Evolutionary conservation across 2,888 invertebrate genomes (phyloP), one percentile per base, ranked within the genome.

Genomic region (Plemyria rubiginata): DNA sequence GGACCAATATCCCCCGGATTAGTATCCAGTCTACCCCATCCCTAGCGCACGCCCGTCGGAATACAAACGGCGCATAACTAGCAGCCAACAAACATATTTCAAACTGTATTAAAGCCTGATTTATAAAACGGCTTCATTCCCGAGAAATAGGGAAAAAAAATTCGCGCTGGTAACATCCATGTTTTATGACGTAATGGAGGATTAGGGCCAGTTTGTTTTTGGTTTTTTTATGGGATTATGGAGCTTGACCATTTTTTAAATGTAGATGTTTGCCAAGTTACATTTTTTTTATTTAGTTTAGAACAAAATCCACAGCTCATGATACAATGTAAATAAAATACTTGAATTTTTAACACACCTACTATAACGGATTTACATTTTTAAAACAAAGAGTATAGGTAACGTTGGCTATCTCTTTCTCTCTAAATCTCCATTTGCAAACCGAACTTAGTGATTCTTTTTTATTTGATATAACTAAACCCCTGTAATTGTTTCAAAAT

Each of bases 51-150:
- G 66, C 73, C 66, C 62, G 68, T 70, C 74, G 70, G 86, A 79
- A 87, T 87, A 87, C 84, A 87, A 87, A 87, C 87, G 70, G 84
- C 85, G 78, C 69, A 76, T 85, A 85, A 85, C 80, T 80, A 80
- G 78, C 71, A 66, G 70, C 71, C 68, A 74, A 73, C 78, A 77
- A 74, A 82, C 85, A 86, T 86, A 85, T 82, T 82, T 86, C 86
- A 86, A 78, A 81, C 73, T 77, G 85, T 79, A 86, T 86, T 86
- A 86, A 79, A 78, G 72, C 59, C 79, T 86, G 86, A 86, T 86
- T 86, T 86, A 86, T 82, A 81, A 79, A 81, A 79, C 73, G 78
- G 79, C 78, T 77, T 78, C 79, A 63, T 67, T 69, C 69, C 69
- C 72, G 75, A 76, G 75, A 70, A 76, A 76, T 74, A 70, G 71